These are phyloP conservation scores for Mormyrus proboscirostris DNA, from an alignment of 2,797 vertebrate species.

Conservation along the genomic window DNA sequence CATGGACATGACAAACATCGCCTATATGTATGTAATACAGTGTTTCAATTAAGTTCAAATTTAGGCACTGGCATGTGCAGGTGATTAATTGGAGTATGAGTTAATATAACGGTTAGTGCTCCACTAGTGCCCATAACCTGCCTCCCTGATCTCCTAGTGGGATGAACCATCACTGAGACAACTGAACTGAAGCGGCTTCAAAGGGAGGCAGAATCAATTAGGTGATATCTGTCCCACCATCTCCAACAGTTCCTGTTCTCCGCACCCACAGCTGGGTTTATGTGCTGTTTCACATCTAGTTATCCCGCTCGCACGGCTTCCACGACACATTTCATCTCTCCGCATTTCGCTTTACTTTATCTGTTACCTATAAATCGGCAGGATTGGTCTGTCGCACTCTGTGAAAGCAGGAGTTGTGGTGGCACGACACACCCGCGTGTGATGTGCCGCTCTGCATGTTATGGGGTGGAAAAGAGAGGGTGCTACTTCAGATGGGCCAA, in stretches of 20 bases:
- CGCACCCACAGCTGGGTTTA: not conserved
- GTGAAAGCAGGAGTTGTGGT: not conserved
- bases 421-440: not conserved
- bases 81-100: not conserved
- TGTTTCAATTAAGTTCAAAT: not conserved
- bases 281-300: not conserved
- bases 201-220: not conserved
- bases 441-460: not conserved
- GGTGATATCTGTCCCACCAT: not conserved
- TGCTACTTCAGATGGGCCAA: not conserved
- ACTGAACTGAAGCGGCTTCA: not conserved
- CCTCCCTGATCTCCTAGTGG: not conserved
- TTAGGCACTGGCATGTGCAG: not conserved
- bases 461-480: not conserved
- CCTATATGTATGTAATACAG: not conserved
- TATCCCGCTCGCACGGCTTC: not conserved
- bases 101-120: not conserved
- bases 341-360: not conserved
- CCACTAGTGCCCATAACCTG: not conserved
- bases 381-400: not conserved
- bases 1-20: not conserved
- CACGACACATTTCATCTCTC: not conserved
- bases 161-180: not conserved
- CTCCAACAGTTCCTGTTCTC: slow-evolving; percentile 5
- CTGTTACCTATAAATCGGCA: not conserved